A percentile compares a stretch with the other conserved stretches of the same genome.
Evolutionary conservation across 2,888 invertebrate species (phyloP).

Genomic region (Brachyptera risi): DNA sequence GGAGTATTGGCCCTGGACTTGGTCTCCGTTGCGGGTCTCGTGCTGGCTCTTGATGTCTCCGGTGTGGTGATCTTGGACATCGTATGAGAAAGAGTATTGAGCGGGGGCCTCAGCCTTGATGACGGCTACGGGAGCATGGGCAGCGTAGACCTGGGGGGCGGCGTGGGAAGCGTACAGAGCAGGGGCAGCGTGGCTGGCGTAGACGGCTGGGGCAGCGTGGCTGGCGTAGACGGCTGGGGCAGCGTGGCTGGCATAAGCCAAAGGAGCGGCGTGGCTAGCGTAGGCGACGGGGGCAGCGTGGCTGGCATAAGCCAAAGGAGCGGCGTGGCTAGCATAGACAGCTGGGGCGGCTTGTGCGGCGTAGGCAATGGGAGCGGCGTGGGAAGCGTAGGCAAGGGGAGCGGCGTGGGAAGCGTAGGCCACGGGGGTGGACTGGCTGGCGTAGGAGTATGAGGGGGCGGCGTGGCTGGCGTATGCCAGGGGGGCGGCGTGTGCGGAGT

Average conservation of each 20-base stretch:
- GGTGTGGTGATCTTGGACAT: conserved; percentile 21
- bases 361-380: conserved; percentile 23
- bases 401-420: conserved; percentile 23
- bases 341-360: conserved; percentile 18
- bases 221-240: conserved; percentile 12
- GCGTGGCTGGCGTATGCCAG: conserved; percentile 19
- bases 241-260: neutral
- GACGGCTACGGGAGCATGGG: conserved; percentile 1
- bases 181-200: conserved; percentile 15
- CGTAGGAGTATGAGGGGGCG: conserved; percentile 20
- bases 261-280: too few species aligned
- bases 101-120: conserved; percentile 21
- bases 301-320: conserved; percentile 18
- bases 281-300: conserved; percentile 16
- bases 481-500: conserved; percentile 21
- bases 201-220: conserved; percentile 20
- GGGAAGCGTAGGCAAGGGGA: conserved; percentile 22
- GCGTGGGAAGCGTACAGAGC: conserved; percentile 16
- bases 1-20: conserved; percentile 18
- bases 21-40: conserved; percentile 23
- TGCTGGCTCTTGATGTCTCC: conserved; percentile 25
- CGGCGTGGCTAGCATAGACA: conserved; percentile 19
- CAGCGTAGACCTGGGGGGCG: conserved; percentile 9
- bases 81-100: conserved; percentile 22
- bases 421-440: conserved; percentile 17